A percentile compares a stretch with the other conserved stretches of the same genome.
Evolutionary conservation across 2,113 vertebrate species (phyloP).

Genomic region (Sander vitreus): DNA sequence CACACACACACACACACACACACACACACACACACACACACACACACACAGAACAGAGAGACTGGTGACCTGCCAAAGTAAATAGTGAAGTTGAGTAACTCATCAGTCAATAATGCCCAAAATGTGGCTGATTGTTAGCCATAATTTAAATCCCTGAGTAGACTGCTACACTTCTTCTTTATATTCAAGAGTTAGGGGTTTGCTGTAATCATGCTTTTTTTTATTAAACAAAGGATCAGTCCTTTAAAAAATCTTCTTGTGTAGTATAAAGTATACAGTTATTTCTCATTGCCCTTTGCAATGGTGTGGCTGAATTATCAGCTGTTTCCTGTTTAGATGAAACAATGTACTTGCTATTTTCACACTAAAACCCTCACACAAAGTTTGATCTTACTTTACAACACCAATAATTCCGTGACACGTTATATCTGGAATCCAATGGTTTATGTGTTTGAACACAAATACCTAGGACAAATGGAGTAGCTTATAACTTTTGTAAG

Average conservation of each 20-base stretch:
- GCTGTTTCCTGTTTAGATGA: background rate
- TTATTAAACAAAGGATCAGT: background rate
- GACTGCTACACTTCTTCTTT: background rate
- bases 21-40: background rate
- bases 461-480: background rate
- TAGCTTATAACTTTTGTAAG: background rate
- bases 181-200: background rate
- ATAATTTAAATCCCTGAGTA: background rate
- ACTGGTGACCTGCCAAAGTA: no score
- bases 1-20: conserved; percentile 1
- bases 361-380: background rate
- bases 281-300: background rate
- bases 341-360: background rate
- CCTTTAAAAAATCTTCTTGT: no score
- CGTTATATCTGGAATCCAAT: background rate
- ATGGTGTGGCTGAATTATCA: background rate
- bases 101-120: background rate
- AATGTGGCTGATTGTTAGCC: background rate
- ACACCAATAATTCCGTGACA: background rate
- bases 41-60: background rate
- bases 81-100: no score
- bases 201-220: background rate
- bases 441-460: background rate
- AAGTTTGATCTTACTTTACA: background rate
- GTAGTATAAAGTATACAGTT: no score